Percentiles rank a stretch among this genome's conserved stretches.
Evolutionary conservation across 2,113 vertebrate species (phyloP).

Genomic region (Phoenicopterus ruber): DNA sequence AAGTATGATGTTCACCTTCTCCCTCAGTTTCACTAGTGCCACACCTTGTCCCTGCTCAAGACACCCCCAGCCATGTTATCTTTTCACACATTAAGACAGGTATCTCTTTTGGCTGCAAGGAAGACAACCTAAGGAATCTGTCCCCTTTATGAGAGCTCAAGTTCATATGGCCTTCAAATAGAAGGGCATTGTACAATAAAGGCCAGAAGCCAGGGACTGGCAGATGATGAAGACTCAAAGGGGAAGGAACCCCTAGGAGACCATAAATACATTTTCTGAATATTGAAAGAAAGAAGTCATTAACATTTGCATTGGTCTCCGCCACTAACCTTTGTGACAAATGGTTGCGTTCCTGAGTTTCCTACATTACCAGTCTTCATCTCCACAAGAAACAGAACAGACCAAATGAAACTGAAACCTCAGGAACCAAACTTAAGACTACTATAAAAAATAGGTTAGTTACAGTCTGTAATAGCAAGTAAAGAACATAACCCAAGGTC

Average conservation of each 20-base stretch:
- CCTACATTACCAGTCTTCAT: background rate
- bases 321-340: background rate
- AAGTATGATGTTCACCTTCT: background rate
- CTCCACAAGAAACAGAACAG: slow-evolving; percentile 29
- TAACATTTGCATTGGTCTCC: slow-evolving; percentile 2
- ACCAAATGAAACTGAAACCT: slow-evolving; percentile 28
- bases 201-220: background rate
- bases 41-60: background rate
- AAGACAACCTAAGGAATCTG: background rate
- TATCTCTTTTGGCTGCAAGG: background rate
- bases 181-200: background rate
- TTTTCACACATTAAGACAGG: background rate
- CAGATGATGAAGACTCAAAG: background rate
- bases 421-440: slow-evolving; percentile 15
- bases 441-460: slow-evolving; percentile 28
- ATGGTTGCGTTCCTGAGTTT: background rate
- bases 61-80: accelerated
- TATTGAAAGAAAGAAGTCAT: background rate
- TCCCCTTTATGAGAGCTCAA: background rate
- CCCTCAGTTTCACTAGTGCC: background rate
- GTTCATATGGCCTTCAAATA: background rate
- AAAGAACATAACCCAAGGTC: slow-evolving; percentile 25
- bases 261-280: background rate
- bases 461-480: background rate
- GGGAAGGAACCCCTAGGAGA: background rate